Evolutionary conservation across 1,140 invertebrate species (phyloP), one percentile per base, ranked within the genome.

Genomic region (Archivesica marissinica): DNA sequence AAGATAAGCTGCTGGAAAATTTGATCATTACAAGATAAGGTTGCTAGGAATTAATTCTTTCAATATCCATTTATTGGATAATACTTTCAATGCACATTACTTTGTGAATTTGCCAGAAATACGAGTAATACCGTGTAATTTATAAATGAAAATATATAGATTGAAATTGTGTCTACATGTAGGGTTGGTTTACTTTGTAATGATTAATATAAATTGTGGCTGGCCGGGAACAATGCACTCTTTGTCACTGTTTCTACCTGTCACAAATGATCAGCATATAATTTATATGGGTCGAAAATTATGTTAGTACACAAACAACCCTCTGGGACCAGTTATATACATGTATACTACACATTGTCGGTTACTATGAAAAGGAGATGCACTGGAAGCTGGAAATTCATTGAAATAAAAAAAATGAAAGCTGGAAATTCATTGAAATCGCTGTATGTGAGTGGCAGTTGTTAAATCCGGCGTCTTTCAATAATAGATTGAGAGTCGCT

Each of bases 1-100:
- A n/a, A n/a, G n/a, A n/a, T n/a, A 59, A 59, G 33, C 6, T 28
- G 33, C 54, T 28, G 23, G 54, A 28, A 28, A 59, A 59, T 59
- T 59, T 23, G 54, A 59, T 59, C 54, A 59, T 59, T 59, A 28
- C n/a, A 59, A 59, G 54, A 59, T 59, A 59, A 59, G 54, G 54
- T 59, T 59, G 54, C 54, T 59, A 59, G 54, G 54, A 59, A 59
- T 59, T 28, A 28, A 59, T 59, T 59, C 33, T 28, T n/a, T 59
- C 15, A 1, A 28, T 59, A n/a, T n/a, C n/a, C n/a, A n/a, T n/a
- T n/a, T n/a, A 59, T 28, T 6, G n/a, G 54, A 59, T 59, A 28
- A 59, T 59, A 28, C 23, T 59, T 2, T 28, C 23, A 28, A 1
- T 59, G 54, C 54, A 59, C 54, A 28, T 15, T 54, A 54, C 20